Evolutionary conservation across 92 coral and sea anemone species (phyloP).

Genomic region (Ricordea florida): DNA sequence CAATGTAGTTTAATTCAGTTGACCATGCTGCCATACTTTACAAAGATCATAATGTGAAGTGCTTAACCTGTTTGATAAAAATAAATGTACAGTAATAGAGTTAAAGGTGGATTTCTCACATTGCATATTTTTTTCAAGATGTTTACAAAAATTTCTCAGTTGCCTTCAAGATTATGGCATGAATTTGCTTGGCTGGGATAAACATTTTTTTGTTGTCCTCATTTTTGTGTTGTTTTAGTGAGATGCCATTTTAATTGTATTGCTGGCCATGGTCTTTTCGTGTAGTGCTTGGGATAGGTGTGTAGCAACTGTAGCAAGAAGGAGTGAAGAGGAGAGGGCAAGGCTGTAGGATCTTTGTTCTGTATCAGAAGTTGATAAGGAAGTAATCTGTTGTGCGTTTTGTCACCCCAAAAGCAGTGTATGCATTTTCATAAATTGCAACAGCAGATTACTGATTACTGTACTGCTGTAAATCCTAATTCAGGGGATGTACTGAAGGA

Average conservation of each 20-base stretch:
- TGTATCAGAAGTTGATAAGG: background rate
- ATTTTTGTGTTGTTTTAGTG: too few relatives aligned
- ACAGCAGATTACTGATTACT: background rate
- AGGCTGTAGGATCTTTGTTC: background rate
- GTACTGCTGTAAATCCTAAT: constrained; percentile 25
- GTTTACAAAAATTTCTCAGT: background rate
- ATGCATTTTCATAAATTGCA: background rate
- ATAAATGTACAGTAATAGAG: background rate
- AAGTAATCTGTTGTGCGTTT: background rate
- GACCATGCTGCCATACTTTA: background rate
- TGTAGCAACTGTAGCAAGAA: background rate
- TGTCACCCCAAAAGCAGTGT: background rate
- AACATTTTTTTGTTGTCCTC: background rate
- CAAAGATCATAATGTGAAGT: background rate
- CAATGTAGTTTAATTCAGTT: constrained; percentile 6
- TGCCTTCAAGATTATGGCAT: background rate
- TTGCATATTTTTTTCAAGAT: background rate
- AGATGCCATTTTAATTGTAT: too few relatives aligned
- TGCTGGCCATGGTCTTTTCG: background rate
- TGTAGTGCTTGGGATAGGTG: background rate
- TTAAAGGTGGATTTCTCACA: background rate
- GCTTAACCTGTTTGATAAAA: constrained; percentile 1
- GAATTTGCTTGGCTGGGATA: background rate
- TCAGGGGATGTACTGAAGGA: constrained; percentile 20
- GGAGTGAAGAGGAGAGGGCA: background rate